These are phyloP conservation scores for Rafetus swinhoei DNA, from an alignment of 2,113 vertebrate genomes.

Conservation along the genomic window DNA sequence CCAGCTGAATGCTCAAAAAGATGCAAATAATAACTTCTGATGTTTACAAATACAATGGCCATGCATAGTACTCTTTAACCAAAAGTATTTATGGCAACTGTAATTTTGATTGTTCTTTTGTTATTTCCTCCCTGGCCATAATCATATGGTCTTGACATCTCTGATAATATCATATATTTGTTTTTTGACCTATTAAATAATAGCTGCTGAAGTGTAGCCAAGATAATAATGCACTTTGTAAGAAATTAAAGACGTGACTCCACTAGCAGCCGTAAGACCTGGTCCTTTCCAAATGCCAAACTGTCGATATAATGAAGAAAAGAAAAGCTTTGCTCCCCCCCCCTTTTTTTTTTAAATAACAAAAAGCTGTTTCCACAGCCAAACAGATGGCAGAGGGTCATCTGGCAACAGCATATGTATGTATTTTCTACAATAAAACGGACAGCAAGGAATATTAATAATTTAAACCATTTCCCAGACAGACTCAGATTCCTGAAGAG, in stretches of 20 bases:
- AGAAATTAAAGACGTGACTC: background rate
- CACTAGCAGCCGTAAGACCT: background rate
- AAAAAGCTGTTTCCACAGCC: background rate
- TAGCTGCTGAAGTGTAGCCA: background rate
- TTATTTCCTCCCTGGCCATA: background rate
- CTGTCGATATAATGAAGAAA: background rate
- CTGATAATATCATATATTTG: background rate
- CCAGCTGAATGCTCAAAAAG: background rate
- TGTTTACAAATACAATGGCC: background rate
- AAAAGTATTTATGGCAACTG: slow-evolving; percentile 9
- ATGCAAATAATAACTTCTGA: background rate
- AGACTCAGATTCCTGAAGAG: background rate
- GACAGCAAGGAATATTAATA: background rate
- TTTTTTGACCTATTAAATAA: background rate
- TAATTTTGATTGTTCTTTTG: background rate
- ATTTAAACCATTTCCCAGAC: background rate
- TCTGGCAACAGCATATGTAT: rapidly evolving
- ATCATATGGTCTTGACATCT: background rate
- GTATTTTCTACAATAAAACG: background rate
- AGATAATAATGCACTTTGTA: background rate
- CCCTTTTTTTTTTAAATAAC: background rate
- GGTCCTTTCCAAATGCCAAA: background rate
- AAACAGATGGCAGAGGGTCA: background rate
- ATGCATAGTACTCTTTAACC: background rate
- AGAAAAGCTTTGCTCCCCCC: background rate